These are phyloP conservation scores for Acanthurus leucopareius DNA, from an alignment of 2,797 vertebrate species.

Conservation along the genomic window DNA sequence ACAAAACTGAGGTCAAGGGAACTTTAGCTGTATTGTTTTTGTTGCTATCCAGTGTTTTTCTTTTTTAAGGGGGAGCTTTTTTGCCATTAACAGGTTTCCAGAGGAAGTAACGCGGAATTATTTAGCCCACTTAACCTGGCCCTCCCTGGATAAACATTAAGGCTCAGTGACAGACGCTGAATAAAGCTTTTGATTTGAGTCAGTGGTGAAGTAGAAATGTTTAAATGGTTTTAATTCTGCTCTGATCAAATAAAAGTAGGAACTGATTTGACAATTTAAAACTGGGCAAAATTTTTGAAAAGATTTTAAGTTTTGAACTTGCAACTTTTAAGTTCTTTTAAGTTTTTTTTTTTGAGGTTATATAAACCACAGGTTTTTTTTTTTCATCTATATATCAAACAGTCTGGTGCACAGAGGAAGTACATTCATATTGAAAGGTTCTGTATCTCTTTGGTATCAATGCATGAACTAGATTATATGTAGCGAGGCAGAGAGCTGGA, in stretches of 20 bases:
- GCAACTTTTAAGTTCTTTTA: no score
- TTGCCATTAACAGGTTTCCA: slow-evolving; percentile 79
- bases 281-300: background rate
- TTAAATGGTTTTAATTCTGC: no score
- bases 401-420: no score
- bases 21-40: slow-evolving; percentile 53
- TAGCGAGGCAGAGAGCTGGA: no score
- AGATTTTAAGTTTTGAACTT: no score
- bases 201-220: slow-evolving; percentile 18
- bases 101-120: slow-evolving; percentile 76
- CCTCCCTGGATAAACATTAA: slow-evolving; percentile 71
- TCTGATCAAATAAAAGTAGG: no score
- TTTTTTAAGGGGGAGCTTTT: slow-evolving; percentile 72
- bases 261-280: no score
- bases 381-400: background rate
- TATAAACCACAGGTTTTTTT: no score
- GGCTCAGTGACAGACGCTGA: slow-evolving; percentile 40
- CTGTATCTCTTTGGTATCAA: background rate
- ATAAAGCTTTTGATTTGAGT: slow-evolving; percentile 12
- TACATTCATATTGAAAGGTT: no score
- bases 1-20: slow-evolving; percentile 51
- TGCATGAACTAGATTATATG: background rate
- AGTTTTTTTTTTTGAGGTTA: no score
- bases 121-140: slow-evolving; percentile 80
- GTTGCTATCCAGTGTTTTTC: slow-evolving; percentile 64